phyloP scores from a whole-genome alignment of 1,140 invertebrate species.

The Danaus plexippus region DNA sequence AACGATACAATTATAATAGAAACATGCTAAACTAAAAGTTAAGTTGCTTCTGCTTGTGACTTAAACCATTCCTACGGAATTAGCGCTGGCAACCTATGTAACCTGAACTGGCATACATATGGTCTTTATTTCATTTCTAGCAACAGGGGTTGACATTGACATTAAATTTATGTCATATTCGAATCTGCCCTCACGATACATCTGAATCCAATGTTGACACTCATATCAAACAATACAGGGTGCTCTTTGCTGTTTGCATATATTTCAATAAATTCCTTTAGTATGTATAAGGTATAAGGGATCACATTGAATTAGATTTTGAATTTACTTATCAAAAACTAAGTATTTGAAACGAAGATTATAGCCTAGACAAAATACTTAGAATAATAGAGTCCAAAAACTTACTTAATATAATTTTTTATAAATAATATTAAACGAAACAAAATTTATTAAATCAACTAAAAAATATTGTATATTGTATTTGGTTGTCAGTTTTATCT shows the following conservation, averaged over 20 bases:
- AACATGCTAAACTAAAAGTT: not conserved
- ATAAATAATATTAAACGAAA: no score
- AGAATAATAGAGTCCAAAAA: no score
- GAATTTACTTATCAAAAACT: no score
- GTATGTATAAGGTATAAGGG: no score
- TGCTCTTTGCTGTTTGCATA: slow-evolving; percentile 29
- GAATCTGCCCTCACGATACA: slow-evolving; percentile 40
- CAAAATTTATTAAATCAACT: slow-evolving; percentile 8
- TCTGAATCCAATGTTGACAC: slow-evolving; percentile 60
- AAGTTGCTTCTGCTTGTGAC: slow-evolving; percentile 21
- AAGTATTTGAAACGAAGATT: no score
- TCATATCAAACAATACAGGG: slow-evolving; percentile 53
- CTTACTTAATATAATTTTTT: no score
- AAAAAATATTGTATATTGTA: not conserved
- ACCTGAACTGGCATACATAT: slow-evolving; percentile 60
- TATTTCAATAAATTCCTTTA: no score
- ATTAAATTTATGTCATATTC: slow-evolving; percentile 69
- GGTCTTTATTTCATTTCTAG: slow-evolving; percentile 63
- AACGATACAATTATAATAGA: not conserved
- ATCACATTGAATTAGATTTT: no score
- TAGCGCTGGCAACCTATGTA: slow-evolving; percentile 52
- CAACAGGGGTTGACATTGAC: slow-evolving; percentile 58
- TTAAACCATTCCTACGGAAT: slow-evolving; percentile 38
- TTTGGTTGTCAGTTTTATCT: no score
- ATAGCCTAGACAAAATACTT: no score